Evolutionary conservation across 2,113 vertebrate species (phyloP).

Genomic region (Perca schrenkii): DNA sequence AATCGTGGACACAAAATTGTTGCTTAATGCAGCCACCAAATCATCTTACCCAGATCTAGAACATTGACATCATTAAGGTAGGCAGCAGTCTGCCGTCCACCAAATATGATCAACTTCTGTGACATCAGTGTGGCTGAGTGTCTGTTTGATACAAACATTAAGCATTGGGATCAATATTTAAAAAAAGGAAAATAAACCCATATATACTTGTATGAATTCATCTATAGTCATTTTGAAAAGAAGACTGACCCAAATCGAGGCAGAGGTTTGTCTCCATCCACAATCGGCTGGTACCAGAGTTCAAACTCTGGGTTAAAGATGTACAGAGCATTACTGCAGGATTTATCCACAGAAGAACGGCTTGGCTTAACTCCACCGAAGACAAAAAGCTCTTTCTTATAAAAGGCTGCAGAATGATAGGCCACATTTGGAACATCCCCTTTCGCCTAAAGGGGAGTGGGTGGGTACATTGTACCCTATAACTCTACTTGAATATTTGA

Average conservation of each 20-base stretch:
- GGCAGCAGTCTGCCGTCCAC: constrained; percentile 84
- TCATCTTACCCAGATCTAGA: constrained; percentile 88
- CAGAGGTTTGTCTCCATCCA: constrained; percentile 89
- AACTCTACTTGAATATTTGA: neutral
- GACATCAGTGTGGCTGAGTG: constrained; percentile 89
- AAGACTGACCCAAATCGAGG: constrained; percentile 89
- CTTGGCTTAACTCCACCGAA: constrained; percentile 88
- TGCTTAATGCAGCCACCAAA: neutral
- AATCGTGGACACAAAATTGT: neutral
- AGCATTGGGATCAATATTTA: neutral
- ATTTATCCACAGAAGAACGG: constrained; percentile 67
- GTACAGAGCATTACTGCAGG: constrained; percentile 88
- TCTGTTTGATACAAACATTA: constrained; percentile 55
- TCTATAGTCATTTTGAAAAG: neutral
- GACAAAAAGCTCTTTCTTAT: constrained; percentile 90
- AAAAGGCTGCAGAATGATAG: constrained; percentile 89
- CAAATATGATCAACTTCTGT: constrained; percentile 90
- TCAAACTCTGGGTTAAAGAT: constrained; percentile 92
- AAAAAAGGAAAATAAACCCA: neutral
- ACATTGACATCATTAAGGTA: constrained; percentile 90
- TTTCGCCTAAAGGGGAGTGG: constrained; percentile 82
- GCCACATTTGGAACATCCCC: constrained; percentile 87
- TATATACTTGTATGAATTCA: neutral
- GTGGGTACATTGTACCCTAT: neutral
- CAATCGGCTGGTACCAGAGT: constrained; percentile 94